A percentile compares a stretch with the other conserved stretches of the same genome.
These are phyloP conservation scores for Phragmatobia fuliginosa DNA, from an alignment of 2,888 invertebrate genomes.

Conservation along the genomic window DNA sequence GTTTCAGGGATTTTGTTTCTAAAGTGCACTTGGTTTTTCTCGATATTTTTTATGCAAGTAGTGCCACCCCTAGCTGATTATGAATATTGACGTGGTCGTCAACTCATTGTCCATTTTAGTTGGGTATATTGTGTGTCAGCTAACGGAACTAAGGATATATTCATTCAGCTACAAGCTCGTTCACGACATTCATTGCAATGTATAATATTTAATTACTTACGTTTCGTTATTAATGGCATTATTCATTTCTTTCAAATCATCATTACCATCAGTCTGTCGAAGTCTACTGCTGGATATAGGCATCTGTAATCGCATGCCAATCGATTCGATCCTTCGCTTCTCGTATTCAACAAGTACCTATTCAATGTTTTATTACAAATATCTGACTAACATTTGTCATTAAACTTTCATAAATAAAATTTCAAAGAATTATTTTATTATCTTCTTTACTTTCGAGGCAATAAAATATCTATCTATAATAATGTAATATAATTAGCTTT, in stretches of 20 bases:
- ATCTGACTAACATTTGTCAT: neutral
- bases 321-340: too few relatives aligned
- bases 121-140: slow-evolving; percentile 34
- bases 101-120: slow-evolving; percentile 31
- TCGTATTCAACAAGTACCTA: too few relatives aligned
- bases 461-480: neutral
- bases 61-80: slow-evolving; percentile 5
- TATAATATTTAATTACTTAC: neutral
- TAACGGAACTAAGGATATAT: slow-evolving; percentile 35
- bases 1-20: too few relatives aligned
- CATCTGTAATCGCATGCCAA: too few relatives aligned
- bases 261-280: too few relatives aligned
- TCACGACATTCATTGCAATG: slow-evolving; percentile 9
- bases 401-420: neutral
- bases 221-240: neutral
- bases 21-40: too few relatives aligned
- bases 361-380: neutral
- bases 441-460: neutral
- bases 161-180: neutral
- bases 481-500: too few relatives aligned
- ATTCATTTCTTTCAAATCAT: too few relatives aligned
- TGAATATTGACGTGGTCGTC: slow-evolving; percentile 25
- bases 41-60: neutral
- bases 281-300: too few relatives aligned
- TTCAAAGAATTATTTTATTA: neutral